Conservation (phyloP, 1,140 invertebrate species). For the Lepidotrigona ventralis region DNA sequence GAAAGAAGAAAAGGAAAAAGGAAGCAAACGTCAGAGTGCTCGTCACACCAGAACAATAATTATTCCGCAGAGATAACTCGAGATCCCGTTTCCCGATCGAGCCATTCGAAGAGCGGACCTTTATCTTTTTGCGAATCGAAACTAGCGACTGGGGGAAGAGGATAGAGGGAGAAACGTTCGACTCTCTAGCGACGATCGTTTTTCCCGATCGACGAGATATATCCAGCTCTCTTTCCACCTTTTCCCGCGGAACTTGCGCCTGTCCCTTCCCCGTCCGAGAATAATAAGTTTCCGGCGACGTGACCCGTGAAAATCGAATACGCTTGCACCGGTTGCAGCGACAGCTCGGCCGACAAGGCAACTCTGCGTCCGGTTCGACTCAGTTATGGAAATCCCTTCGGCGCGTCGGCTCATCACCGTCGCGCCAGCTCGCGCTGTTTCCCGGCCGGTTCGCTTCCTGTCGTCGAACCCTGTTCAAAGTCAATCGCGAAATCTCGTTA, state of each 20-base stretch:
- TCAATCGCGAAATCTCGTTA: constrained; percentile 63
- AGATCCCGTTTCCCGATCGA: background rate
- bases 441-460: constrained; percentile 43
- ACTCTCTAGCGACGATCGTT: background rate
- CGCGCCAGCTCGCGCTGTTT: constrained; percentile 38
- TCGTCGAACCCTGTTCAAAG: constrained; percentile 56
- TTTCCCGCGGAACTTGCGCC: constrained; percentile 15
- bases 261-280: constrained; percentile 49
- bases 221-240: constrained; percentile 21
- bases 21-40: background rate
- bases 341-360: constrained; percentile 77
- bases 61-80: constrained; percentile 15
- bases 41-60: constrained; percentile 5
- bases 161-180: background rate
- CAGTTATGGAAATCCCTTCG: constrained; percentile 75
- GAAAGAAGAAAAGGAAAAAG: background rate
- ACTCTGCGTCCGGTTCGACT: constrained; percentile 73
- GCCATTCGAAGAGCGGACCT: background rate
- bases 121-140: background rate
- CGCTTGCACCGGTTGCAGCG: constrained; percentile 76
- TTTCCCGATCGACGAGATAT: constrained; percentile 11
- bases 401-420: constrained; percentile 67
- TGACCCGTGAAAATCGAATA: constrained; percentile 76
- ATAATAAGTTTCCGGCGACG: constrained; percentile 76
- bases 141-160: too few species aligned